Percentiles rank a stretch among this genome's conserved stretches.
These are phyloP conservation scores for Recurvirostra avosetta DNA, from an alignment of 2,113 vertebrate genomes.

Conservation along the genomic window DNA sequence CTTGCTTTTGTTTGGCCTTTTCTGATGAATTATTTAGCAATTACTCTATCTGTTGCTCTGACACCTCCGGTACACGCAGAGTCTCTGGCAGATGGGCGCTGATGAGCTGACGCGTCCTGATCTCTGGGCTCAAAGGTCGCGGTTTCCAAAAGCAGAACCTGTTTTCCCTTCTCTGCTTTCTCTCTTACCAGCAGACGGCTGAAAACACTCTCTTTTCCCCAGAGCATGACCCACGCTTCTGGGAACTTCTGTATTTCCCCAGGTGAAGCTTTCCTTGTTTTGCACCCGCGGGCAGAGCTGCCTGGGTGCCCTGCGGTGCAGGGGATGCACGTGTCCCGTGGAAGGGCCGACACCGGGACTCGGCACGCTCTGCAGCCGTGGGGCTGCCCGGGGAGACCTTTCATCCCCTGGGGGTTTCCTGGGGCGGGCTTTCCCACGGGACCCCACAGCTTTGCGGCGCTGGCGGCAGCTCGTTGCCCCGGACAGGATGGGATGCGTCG, in stretches of 20 bases:
- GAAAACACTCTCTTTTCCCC: not conserved
- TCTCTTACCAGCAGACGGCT: not conserved
- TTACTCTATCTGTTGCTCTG: not conserved
- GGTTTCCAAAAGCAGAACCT: not conserved
- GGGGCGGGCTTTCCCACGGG: rapidly evolving
- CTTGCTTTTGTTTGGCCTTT: not conserved
- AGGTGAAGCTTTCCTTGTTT: not conserved
- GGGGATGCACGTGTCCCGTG: rapidly evolving
- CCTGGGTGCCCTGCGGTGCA: not conserved
- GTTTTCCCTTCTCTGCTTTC: not conserved
- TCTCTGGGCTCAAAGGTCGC: not conserved
- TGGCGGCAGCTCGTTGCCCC: not conserved
- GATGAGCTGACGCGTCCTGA: not conserved
- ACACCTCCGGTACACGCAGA: not conserved
- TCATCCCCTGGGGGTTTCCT: not conserved
- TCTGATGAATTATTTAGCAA: slow-evolving; percentile 48
- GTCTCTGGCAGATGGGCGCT: not conserved
- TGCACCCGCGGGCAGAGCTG: not conserved
- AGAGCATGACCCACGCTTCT: not conserved
- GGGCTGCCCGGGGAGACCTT: not conserved
- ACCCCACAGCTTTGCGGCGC: not conserved
- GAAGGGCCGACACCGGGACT: rapidly evolving
- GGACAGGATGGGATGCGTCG: not conserved
- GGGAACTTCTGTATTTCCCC: not conserved
- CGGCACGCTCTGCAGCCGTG: rapidly evolving